Conservation (phyloP, 2,888 invertebrate species). For the Heliconius aoede region DNA sequence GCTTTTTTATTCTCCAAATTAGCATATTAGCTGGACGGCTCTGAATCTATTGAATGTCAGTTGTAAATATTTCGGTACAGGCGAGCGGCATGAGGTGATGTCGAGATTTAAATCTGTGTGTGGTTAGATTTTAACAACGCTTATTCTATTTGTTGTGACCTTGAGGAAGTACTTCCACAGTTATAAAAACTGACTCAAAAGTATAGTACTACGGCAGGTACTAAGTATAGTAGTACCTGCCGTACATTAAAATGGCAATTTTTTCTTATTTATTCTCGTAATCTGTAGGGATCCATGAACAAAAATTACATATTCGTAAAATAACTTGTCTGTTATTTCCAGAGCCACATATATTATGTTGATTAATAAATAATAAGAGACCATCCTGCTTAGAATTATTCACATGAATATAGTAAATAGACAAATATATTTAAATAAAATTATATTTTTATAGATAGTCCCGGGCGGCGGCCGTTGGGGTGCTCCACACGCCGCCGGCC, state of each 20-base stretch:
- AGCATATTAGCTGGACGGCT: conserved; percentile 55
- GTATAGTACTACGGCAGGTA: too few species aligned
- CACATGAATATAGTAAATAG: neutral
- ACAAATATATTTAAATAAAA: neutral
- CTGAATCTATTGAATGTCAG: conserved; percentile 40
- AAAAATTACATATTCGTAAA: neutral
- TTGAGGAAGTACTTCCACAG: neutral
- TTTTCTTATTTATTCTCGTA: too few species aligned
- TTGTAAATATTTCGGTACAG: conserved; percentile 27
- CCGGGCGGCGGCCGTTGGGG: conserved; percentile 80
- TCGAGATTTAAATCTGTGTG: neutral
- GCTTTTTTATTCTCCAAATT: conserved; percentile 55
- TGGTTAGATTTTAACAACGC: conserved; percentile 2
- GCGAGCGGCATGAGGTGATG: conserved; percentile 7
- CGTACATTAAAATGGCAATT: too few species aligned
- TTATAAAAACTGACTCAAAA: neutral
- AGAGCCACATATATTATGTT: too few species aligned
- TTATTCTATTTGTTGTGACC: neutral
- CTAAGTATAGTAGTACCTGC: too few species aligned
- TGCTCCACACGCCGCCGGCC: conserved; percentile 71
- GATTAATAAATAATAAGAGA: too few species aligned
- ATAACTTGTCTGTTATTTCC: neutral
- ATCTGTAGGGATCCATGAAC: neutral
- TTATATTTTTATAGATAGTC: conserved; percentile 68
- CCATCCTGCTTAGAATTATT: neutral